Evolutionary conservation across 1,140 invertebrate genomes (phyloP).

Genomic region (Physella acuta): DNA sequence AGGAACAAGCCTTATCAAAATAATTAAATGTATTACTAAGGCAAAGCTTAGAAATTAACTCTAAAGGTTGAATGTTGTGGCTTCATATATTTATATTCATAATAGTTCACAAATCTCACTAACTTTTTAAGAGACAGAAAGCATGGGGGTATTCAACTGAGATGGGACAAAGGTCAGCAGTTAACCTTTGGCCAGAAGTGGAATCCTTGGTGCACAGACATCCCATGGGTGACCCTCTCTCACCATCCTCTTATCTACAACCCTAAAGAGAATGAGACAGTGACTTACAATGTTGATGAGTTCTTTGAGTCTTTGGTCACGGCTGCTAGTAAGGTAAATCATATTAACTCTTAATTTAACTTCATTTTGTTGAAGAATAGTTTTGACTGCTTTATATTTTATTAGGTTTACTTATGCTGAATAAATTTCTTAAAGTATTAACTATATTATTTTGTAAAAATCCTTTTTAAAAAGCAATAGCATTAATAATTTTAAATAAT

Average conservation of each 20-base stretch:
- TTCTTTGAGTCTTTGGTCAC: conserved; percentile 54
- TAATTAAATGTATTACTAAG: no score
- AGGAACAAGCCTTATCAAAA: no score
- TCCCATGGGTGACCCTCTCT: conserved; percentile 77
- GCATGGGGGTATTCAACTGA: conserved; percentile 72
- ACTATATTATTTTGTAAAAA: no score
- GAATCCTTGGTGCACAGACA: conserved; percentile 81
- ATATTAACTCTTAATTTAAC: no score
- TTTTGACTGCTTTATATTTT: no score
- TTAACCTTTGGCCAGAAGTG: conserved; percentile 73
- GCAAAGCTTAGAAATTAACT: no score
- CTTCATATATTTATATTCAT: background rate
- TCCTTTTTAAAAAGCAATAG: no score
- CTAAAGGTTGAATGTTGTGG: no score
- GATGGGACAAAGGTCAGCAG: conserved; percentile 75
- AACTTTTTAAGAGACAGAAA: conserved; percentile 61
- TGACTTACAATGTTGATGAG: conserved; percentile 57
- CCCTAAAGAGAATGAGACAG: conserved; percentile 61
- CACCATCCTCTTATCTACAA: conserved; percentile 81
- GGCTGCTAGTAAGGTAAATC: conserved; percentile 50
- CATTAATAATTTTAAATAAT: no score
- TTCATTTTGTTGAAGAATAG: no score
- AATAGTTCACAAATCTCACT: background rate
- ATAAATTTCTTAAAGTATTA: no score
- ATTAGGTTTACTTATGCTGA: no score